A percentile compares a stretch with the other conserved stretches of the same genome.
Conservation (phyloP, 2,888 invertebrate species). For the Eupithecia inturbata region DNA sequence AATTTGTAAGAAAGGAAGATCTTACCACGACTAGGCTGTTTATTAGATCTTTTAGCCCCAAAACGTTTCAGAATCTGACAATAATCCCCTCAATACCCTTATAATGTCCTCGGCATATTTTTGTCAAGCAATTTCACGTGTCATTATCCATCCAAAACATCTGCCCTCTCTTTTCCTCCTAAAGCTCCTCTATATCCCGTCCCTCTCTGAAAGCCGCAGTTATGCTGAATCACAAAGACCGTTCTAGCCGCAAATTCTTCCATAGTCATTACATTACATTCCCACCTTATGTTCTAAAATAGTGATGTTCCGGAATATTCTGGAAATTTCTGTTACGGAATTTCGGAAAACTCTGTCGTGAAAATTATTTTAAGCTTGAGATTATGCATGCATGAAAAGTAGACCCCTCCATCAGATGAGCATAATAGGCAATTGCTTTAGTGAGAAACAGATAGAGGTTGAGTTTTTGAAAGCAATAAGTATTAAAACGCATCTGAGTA, state of each 20-base stretch:
- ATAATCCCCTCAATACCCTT: background rate
- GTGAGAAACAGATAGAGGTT: background rate
- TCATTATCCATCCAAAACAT: constrained; percentile 28
- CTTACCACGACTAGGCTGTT: background rate
- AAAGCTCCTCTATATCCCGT: background rate
- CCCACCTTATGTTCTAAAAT: constrained; percentile 35
- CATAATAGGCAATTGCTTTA: background rate
- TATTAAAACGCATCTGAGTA: background rate
- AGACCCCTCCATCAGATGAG: background rate
- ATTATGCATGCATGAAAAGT: background rate
- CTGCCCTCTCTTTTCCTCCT: background rate
- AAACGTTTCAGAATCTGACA: constrained; percentile 6
- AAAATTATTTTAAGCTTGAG: background rate
- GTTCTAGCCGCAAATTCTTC: constrained; percentile 42
- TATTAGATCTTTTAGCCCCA: background rate
- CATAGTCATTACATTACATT: constrained; percentile 45
- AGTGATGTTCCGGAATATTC: constrained; percentile 29
- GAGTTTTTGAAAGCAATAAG: background rate
- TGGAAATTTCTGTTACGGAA: background rate
- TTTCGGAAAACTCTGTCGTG: constrained; percentile 1
- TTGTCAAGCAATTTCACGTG: constrained; percentile 26
- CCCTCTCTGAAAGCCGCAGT: constrained; percentile 25
- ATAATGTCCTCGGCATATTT: constrained; percentile 17
- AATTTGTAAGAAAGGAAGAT: background rate
- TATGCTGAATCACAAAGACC: constrained; percentile 43